Evolutionary conservation across 2,888 invertebrate species (phyloP), one percentile per base, ranked within the genome.

Genomic region (Crepidodera aurea): DNA sequence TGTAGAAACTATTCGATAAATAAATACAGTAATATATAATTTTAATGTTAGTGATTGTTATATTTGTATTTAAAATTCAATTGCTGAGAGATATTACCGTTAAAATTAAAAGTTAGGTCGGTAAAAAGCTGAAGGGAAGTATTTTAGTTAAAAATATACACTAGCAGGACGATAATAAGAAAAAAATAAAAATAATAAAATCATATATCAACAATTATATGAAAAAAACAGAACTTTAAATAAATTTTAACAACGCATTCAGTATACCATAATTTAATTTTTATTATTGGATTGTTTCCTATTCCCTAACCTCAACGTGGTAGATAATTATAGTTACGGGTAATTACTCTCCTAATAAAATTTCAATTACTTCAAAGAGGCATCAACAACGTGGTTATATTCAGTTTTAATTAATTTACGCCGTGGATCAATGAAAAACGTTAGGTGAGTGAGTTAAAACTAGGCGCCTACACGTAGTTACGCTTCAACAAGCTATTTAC

Each of bases 81-180:
- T n/a, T 34, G 34, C 51, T 25, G 40, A 48, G 22, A 40, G 34
- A 18, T 58, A 40, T 58, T 58, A 5, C 13, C 34, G 37, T 6
- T 1, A 3, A 10, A 18, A 34, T 13, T 4, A 12, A 13, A 22
- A 34, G 3, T 32, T 58, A 40, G 46, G 37, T 56, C 56, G 51
- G 57, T 64, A 51, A 51, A 51, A 25, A 60, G 51, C 60, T 56
- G 46, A 58, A 50, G 51, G 50, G 51, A 42, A 40, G 34, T 25
- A 22, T n/a, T 46, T 46, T n/a, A 1, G 12, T 18, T 13, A 44
- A 29, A 8, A 42, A 19, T 42, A 12, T 54, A 60, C 18, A 34
- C 34, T 57, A 51, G n/a, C 57, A 60, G 58, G 58, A 50, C 42
- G 44, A 50, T 51, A 19, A 34, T 12, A 34, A 22, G 22, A 22